These are phyloP conservation scores for Prionailurus bengalensis DNA, from an alignment of 2,113 vertebrate species.

Conservation along the genomic window DNA sequence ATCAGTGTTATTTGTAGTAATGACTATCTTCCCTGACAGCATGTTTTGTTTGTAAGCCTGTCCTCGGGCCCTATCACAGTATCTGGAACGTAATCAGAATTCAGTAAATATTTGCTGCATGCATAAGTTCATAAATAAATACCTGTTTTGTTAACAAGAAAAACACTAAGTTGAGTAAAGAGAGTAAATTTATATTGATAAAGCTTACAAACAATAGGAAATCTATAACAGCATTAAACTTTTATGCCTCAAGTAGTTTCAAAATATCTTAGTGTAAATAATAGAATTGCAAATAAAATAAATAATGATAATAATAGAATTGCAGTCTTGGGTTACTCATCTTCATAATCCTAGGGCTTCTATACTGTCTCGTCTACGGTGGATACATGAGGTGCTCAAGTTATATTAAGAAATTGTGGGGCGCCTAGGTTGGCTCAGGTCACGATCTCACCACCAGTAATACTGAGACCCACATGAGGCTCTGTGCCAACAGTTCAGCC, in stretches of 20 bases:
- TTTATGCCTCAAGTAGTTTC: neutral
- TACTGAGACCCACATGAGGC: too few relatives aligned
- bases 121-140: neutral
- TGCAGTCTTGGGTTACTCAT: neutral
- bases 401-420: neutral
- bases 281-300: neutral
- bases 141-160: neutral
- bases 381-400: neutral
- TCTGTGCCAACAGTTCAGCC: too few relatives aligned
- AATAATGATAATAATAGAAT: neutral
- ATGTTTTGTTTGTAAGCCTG: neutral
- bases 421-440: too few relatives aligned
- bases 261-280: neutral
- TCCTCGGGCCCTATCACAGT: neutral
- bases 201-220: neutral
- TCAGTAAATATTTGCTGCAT: neutral
- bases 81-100: neutral
- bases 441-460: too few relatives aligned
- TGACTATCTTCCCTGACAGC: neutral
- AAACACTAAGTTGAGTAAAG: neutral
- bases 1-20: neutral
- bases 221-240: neutral
- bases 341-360: neutral
- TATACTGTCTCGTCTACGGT: rapidly evolving
- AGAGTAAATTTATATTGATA: neutral